Evolutionary conservation across 2,113 vertebrate species (phyloP), one percentile per base, ranked within the genome.

Genomic region (Dromiciops gliroides): DNA sequence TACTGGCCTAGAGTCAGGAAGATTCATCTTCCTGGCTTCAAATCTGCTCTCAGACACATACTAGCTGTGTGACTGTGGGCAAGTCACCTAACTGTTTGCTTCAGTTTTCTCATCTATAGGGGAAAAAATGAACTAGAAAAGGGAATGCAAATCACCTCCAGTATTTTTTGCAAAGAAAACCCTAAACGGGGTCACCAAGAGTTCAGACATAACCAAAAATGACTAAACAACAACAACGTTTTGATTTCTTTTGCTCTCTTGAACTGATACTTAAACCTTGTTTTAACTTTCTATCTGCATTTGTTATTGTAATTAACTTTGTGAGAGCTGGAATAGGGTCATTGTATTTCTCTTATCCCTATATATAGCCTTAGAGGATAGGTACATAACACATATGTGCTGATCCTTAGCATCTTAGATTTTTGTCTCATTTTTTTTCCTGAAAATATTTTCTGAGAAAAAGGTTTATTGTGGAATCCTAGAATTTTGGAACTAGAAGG

Each of bases 401-500:
- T 44, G 26, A 89, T 75, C 53, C 89, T 93, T 90, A 50, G 67
- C 10, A 89, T 91, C 92, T 92, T 47, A 83, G 3, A 91, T 25
- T 90, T 94, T 95, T 95, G 50, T 50, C 53, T 96, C 10, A 47
- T 89, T 93, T 97, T 51, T 83, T 44, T 83, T 48, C 90, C 11
- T 51, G 25, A 88, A 91, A 47, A 47, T 50, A 23, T 93, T 95
- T 93, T 95, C n/a, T 16, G 24, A 50, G 24, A 48, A 90, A 48
- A 67, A 50, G 2, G n/a, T 67, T 83, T 44, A 23, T 44, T 2
- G 44, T 83, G 37, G n/a, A 83, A 83, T 83, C n/a, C 19, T 83
- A n/a, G 67, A 83, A 23, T 83, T 44, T 44, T 44, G n/a, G 28
- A 83, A 83, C n/a, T 44, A 23, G 67, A 83, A 83, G n/a, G 37